Conservation (phyloP, 2,797 vertebrate species). For the Poecilia picta region DNA sequence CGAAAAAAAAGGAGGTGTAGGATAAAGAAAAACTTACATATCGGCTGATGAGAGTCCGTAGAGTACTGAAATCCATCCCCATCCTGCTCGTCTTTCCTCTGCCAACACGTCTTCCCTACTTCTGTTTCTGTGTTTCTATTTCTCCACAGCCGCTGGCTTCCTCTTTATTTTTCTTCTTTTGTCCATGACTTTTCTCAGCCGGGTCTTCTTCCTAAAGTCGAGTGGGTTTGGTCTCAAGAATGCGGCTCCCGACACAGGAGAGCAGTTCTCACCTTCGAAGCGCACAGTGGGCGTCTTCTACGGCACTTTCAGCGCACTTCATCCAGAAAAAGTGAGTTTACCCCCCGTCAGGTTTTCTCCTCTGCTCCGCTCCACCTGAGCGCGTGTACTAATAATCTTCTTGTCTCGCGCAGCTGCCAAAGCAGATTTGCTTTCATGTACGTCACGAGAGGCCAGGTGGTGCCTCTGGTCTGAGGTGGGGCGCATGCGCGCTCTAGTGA, state of each 20-base stretch:
- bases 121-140: constrained; percentile 14
- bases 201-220: constrained; percentile 36
- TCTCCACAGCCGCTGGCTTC: constrained; percentile 59
- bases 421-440: constrained; percentile 70
- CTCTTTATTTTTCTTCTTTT: constrained; percentile 50
- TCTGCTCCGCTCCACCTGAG: constrained; percentile 5
- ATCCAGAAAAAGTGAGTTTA: constrained; percentile 7
- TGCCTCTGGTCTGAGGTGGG: constrained; percentile 5
- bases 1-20: too few species aligned
- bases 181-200: constrained; percentile 66
- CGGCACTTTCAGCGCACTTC: background rate
- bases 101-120: constrained; percentile 24
- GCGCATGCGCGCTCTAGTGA: constrained; percentile 77
- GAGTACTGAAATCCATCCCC: constrained; percentile 90
- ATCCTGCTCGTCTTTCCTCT: constrained; percentile 55
- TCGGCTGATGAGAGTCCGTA: constrained; percentile 92
- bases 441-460: constrained; percentile 78
- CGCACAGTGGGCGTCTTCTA: background rate
- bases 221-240: constrained; percentile 1
- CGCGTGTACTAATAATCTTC: constrained; percentile 59
- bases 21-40: constrained; percentile 86
- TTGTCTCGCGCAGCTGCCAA: constrained; percentile 51
- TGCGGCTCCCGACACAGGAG: background rate
- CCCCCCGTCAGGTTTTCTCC: background rate
- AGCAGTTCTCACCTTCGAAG: constrained; percentile 29